Evolutionary conservation across 2,797 vertebrate species (phyloP), one percentile per base, ranked within the genome.

Genomic region (Hoplostethus mediterraneus): DNA sequence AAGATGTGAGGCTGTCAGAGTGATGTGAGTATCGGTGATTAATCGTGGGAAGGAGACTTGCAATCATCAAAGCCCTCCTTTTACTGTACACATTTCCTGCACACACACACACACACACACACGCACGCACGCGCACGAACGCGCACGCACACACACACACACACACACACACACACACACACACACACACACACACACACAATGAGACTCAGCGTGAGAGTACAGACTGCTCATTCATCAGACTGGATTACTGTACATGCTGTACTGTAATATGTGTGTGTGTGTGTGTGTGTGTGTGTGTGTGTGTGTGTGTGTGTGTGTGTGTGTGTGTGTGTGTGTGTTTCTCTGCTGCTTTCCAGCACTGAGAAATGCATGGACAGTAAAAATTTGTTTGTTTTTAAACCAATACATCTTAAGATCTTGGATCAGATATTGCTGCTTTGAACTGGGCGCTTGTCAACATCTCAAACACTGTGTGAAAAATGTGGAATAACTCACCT

Each of bases 1-100:
- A 7, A 58, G 36, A 38, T 10, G 33, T 63, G 5, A 0, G 44
- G 67, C 30, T 8, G 60, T 63, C 42, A 52, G 55, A 63, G 36
- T 13, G 57, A 59, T 40, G 51, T 10, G 17, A 49, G 58, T 10
- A 60, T 0, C 33, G 56, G 10, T 84, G 81, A 81, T 75, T 63
- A 73, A 90, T 85, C 49, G 75, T 90, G 86, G 86, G 89, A 89
- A 91, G 79, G 75, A 74, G 75, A 71, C n/a, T 38, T 55, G 54
- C 75, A 79, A 71, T 75, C 80, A 82, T 75, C 72, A 84, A 82
- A 80, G 71, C 3, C 0, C 33, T 78, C 36, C 45, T 75, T 84
- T 68, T 73, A 79, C 73, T 55, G 66, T 33, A 17, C 44, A 78
- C 71, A 63, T 65, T 63, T 68, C 55, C 59, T 57, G 6, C 30